These are phyloP conservation scores for Rutilus rutilus DNA, from an alignment of 2,113 vertebrate genomes.

Conservation along the genomic window DNA sequence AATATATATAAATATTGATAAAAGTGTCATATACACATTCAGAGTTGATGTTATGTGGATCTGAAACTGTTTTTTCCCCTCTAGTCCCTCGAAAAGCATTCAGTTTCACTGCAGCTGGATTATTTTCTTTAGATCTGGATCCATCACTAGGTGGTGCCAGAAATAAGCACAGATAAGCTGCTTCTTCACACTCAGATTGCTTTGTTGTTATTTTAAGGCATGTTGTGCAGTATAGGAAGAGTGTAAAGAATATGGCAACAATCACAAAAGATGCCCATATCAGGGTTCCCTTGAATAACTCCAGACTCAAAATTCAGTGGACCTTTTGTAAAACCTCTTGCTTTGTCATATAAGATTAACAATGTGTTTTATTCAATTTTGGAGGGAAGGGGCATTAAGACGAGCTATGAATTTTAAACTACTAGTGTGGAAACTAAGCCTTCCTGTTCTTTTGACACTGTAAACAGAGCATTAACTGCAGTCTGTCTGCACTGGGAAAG, in stretches of 20 bases:
- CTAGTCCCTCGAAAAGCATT: neutral
- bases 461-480: neutral
- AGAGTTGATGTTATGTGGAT: neutral
- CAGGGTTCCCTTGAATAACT: neutral
- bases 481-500: no score
- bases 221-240: neutral
- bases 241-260: neutral
- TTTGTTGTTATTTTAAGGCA: conserved; percentile 21
- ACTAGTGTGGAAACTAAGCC: neutral
- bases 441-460: neutral
- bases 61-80: neutral
- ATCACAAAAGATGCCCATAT: conserved; percentile 1
- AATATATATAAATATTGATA: neutral
- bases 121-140: conserved; percentile 5
- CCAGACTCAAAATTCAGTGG: neutral
- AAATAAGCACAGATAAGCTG: conserved; percentile 32
- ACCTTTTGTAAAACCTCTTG: neutral
- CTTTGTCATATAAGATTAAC: neutral
- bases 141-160: conserved; percentile 53
- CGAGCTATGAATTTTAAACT: neutral
- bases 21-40: neutral
- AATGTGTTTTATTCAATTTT: conserved; percentile 3
- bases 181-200: neutral
- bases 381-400: neutral
- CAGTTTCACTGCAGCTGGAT: neutral